Base-by-base conservation (phyloP, 2,797 vertebrate genomes). In the Acomys russatus region DNA sequence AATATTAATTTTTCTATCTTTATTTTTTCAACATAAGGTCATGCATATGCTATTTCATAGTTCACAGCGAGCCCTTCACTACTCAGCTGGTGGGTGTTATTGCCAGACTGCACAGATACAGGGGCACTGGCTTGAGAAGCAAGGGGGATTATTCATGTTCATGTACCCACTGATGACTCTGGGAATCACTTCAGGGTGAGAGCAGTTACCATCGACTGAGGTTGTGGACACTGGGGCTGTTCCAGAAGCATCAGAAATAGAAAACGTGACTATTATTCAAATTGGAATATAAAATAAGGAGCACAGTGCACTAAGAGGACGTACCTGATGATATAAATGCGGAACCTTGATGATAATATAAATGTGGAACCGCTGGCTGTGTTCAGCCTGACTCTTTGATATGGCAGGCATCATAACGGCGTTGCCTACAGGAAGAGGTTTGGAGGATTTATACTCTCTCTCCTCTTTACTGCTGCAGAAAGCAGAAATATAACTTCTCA, bases 21-120 rank as follows among this genome's bases (percentile, higher is more conserved):
- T 96, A 85, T 94, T 92, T 97, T 95, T 96, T 94, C 87, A 96
- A 88, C 97, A 97, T 95, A 96, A 97, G 96, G 97, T 97, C 97
- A 97, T 96, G 77, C 95, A 97, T 97, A 97, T 97, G 96, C 94
- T 96, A 88, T 95, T 96, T 92, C 87, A 80, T 80, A 95, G 95
- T 96, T 97, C 97, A 94, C 96, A 96, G 96, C 92, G 96, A 98
- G 94, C 61, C 87, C 79, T 49, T 95, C 83, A 79, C 89, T 93
- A 90, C 88, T 83, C 77, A 33, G 35, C 92, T 74, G 82, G 94
- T 94, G 94, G 82, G 94, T 97, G 96, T 97, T 95, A 84, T 79
- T 95, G 95, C 97, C 97, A 97, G 97, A 95, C 94, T 94, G 91
- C 15, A 9, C 95, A 88, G 86, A 94, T 73, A 63, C 51, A 79